A percentile compares a stretch with the other conserved stretches of the same genome.
Conservation (phyloP, 2,797 vertebrate species). For the Pangasius macronema region DNA sequence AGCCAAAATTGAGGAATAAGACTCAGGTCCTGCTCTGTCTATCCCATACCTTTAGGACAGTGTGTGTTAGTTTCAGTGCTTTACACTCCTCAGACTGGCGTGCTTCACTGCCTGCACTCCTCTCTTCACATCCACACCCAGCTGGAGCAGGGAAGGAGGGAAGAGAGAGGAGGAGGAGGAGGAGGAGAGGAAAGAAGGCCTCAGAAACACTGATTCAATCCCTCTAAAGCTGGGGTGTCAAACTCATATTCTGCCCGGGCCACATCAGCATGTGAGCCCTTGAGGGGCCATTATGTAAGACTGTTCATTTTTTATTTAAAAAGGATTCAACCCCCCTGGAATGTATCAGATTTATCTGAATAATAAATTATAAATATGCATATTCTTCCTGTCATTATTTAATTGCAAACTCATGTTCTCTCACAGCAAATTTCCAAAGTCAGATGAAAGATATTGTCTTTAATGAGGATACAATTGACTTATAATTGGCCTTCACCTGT, state of each 20-base stretch:
- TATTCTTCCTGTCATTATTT: not conserved
- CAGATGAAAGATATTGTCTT: not conserved
- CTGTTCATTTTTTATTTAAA: not conserved
- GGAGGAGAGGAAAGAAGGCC: slow-evolving; percentile 50
- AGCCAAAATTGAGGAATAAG: not conserved
- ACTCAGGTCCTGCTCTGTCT: slow-evolving; percentile 17
- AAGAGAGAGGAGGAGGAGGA: slow-evolving; percentile 60
- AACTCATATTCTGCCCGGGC: not conserved
- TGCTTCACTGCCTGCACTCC: slow-evolving; percentile 91
- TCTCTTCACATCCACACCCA: slow-evolving; percentile 88
- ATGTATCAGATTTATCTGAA: not conserved
- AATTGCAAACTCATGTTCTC: not conserved
- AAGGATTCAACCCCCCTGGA: not conserved
- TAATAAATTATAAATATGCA: not conserved
- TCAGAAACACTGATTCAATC: slow-evolving; percentile 55
- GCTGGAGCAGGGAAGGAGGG: slow-evolving; percentile 72
- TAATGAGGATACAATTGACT: not conserved
- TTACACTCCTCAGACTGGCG: slow-evolving; percentile 90
- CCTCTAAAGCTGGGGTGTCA: not conserved
- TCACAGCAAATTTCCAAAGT: not conserved
- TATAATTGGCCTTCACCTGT: no score
- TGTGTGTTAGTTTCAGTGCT: slow-evolving; percentile 83
- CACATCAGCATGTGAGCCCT: not conserved
- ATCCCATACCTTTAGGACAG: slow-evolving; percentile 74
- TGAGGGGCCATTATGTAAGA: not conserved